Percentiles rank a stretch among this genome's conserved stretches.
phyloP scores from a whole-genome alignment of 2,113 vertebrate species.

The Heterocephalus glaber region DNA sequence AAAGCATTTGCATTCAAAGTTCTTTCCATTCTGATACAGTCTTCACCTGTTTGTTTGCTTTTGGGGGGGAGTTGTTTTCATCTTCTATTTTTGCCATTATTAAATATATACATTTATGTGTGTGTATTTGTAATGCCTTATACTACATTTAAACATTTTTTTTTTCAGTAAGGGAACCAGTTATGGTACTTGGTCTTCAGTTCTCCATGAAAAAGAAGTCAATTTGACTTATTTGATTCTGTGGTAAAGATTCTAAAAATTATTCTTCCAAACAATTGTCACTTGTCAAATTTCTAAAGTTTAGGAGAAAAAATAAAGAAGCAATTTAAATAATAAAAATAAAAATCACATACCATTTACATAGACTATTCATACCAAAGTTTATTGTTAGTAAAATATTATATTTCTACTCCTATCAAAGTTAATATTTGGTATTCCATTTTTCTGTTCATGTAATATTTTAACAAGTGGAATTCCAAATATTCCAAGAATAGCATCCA shows the following conservation, averaged over 20 bases:
- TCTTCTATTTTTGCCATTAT: not conserved
- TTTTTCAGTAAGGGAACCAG: not conserved
- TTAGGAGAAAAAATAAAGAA: not conserved
- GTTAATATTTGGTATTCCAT: not conserved
- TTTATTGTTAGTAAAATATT: slow-evolving; percentile 42
- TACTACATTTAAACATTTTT: not conserved
- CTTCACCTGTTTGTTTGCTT: not conserved
- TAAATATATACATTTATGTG: not conserved
- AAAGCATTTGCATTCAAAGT: not conserved
- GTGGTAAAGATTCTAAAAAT: not conserved
- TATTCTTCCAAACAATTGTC: not conserved
- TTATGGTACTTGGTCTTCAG: not conserved
- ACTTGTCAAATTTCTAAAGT: not conserved
- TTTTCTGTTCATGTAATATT: slow-evolving; percentile 1
- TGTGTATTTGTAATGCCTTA: not conserved
- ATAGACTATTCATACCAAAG: not conserved
- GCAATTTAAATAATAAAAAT: slow-evolving; percentile 50
- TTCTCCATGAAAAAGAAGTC: not conserved
- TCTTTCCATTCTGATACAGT: not conserved
- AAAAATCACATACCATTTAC: not conserved
- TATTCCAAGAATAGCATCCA: not conserved
- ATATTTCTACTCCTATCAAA: not conserved
- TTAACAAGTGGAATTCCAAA: not conserved
- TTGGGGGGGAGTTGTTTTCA: not conserved
- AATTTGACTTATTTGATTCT: slow-evolving; percentile 1